Evolutionary conservation across 2,797 vertebrate species (phyloP), one percentile per base, ranked within the genome.

Genomic region (Tokudaia muenninki): DNA sequence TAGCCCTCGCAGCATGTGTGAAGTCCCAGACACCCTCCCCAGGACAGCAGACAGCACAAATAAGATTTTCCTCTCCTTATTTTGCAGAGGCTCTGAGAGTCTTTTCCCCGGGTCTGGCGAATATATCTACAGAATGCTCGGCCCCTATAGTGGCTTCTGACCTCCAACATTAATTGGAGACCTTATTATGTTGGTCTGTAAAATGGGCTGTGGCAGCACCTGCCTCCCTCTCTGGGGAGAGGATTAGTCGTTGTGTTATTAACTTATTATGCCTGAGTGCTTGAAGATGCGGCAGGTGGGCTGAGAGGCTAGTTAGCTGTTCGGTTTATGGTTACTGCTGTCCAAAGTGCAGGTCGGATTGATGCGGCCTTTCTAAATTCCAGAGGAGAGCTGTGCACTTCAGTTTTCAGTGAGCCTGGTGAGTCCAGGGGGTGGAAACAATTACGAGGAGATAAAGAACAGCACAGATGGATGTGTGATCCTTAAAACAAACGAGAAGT

Each of bases 381-480:
- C 34, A 34, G 8, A 26, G 21, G 72, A 75, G 65, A 50, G 77
- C 86, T n/a, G 55, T 0, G 2, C 26, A 29, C 3, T 16, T 11
- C 44, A 22, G 86, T 55, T 94, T 79, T 29, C 44, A 82, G 47
- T 21, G 72, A 75, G 59, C 29, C 52, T 1, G 61, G 24, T 37
- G 50, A 59, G 52, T 86, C 37, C 61, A 72, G 81, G 37, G 16
- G 21, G n/a, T 44, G 92, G 74, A 82, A 91, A 34, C 8, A 44
- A n/a, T 72, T 2, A 87, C 63, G 80, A 37, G 29, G 1, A 12
- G 72, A 87, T 59, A 10, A 41, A 92, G 37, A 47, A 2, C 1
- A 17, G 3, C 2, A 1, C 1, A 1, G 13, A 1, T 10, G 31
- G 21, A 14, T 31, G 61, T 12, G 77, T n/a, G 78, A 19, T 7